Evolutionary conservation across 2,797 vertebrate species (phyloP).

Genomic region (Acridotheres tristis): DNA sequence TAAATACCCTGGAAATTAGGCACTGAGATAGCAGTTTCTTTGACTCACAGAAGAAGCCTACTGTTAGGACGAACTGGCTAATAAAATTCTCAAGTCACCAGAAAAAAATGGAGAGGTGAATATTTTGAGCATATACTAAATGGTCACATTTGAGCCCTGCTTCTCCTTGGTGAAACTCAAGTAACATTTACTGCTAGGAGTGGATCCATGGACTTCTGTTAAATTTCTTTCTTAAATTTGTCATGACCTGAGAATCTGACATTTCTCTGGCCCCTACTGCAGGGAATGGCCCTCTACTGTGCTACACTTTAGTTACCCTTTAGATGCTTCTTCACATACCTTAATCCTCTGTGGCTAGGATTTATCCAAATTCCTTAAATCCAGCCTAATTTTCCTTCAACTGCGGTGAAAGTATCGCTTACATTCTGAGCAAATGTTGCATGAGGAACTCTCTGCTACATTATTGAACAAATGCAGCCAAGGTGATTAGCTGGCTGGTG

Average conservation of each 20-base stretch:
- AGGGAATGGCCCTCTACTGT: not conserved
- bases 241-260: not conserved
- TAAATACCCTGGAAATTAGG: not conserved
- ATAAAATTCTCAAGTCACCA: not conserved
- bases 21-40: not conserved
- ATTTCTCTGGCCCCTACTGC: not conserved
- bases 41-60: not conserved
- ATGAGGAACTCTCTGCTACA: not conserved
- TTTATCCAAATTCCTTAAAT: not conserved
- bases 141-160: not conserved
- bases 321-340: not conserved
- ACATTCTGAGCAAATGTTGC: not conserved
- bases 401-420: not conserved
- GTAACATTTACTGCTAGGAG: not conserved
- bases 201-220: not conserved
- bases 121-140: not conserved
- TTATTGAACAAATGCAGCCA: not conserved
- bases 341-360: not conserved
- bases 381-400: not conserved
- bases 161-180: not conserved
- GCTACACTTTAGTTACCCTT: not conserved
- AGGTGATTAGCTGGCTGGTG: not conserved
- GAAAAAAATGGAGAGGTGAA: not conserved
- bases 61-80: not conserved
- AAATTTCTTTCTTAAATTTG: not conserved